A percentile compares a stretch with the other conserved stretches of the same genome.
Conservation (phyloP, 2,888 invertebrate species). For the Drosophila picticornis region DNA sequence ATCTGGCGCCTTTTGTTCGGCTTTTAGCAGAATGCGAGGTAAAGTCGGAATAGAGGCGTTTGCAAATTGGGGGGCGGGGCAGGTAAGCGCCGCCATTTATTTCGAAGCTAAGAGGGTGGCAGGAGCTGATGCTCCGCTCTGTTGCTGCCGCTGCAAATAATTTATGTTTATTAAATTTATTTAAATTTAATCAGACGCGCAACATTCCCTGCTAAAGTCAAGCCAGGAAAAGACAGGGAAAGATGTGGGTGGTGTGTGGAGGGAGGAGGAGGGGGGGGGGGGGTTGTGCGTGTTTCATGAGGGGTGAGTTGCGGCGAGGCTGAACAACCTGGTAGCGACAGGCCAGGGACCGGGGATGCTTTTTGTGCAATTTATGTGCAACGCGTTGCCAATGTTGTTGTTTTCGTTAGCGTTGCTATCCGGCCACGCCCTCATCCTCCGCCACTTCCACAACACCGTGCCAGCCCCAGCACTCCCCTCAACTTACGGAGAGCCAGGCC, state of each 20-base stretch:
- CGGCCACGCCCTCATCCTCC: conserved; percentile 51
- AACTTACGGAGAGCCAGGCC: not conserved
- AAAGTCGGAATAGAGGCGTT: not conserved
- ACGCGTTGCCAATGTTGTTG: conserved; percentile 72
- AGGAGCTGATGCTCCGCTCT: conserved; percentile 23
- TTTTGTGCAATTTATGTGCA: conserved; percentile 77
- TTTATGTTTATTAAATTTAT: conserved; percentile 85
- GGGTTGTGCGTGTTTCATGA: conserved; percentile 7
- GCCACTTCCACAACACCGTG: conserved; percentile 1
- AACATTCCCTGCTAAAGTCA: conserved; percentile 37
- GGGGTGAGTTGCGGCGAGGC: conserved; percentile 39
- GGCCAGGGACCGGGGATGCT: conserved; percentile 54
- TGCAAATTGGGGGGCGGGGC: conserved; percentile 40
- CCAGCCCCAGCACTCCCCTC: conserved; percentile 14
- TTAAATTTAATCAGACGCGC: conserved; percentile 84
- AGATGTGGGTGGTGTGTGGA: not conserved
- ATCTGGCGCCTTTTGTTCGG: conserved; percentile 72
- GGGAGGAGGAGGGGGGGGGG: not conserved
- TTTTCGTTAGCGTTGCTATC: conserved; percentile 43
- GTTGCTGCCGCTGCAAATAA: conserved; percentile 75
- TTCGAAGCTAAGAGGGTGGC: conserved; percentile 56
- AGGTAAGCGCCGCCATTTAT: conserved; percentile 70
- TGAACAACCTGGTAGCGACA: conserved; percentile 37
- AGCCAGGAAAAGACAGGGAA: conserved; percentile 11
- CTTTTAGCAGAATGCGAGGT: conserved; percentile 66